Evolutionary conservation across 2,113 vertebrate genomes (phyloP).

Genomic region (Hippocampus barbouri): DNA sequence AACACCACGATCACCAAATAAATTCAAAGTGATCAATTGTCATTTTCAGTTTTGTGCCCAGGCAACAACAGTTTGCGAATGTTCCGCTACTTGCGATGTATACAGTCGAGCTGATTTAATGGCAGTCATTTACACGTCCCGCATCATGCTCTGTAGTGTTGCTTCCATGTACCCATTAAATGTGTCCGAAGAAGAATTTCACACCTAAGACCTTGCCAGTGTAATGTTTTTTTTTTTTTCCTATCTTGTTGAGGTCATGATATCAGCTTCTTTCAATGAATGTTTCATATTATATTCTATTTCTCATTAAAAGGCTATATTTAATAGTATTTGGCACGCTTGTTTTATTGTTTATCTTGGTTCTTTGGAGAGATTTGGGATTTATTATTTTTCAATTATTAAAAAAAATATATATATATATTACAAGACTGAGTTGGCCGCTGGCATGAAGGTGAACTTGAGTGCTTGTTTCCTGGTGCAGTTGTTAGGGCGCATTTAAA

Average conservation of each 20-base stretch:
- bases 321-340: conserved; percentile 75
- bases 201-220: conserved; percentile 75
- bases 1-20: background rate
- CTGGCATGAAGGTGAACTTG: too few relatives aligned
- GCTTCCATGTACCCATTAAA: conserved; percentile 65
- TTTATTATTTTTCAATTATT: background rate
- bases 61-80: background rate
- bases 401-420: too few relatives aligned
- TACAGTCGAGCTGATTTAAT: background rate
- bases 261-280: conserved; percentile 81
- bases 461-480: too few relatives aligned
- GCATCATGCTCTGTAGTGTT: conserved; percentile 54
- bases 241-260: conserved; percentile 73
- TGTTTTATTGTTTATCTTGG: conserved; percentile 58
- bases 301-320: conserved; percentile 84
- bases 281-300: conserved; percentile 82
- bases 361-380: background rate
- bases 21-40: background rate
- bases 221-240: conserved; percentile 65
- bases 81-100: conserved; percentile 2
- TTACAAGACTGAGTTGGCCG: too few relatives aligned
- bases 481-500: too few relatives aligned
- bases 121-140: background rate
- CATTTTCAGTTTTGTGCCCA: background rate
- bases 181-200: conserved; percentile 65